Evolutionary conservation across 1,140 invertebrate species (phyloP), one percentile per base, ranked within the genome.

Genomic region (Aporrectodea caliginosa): DNA sequence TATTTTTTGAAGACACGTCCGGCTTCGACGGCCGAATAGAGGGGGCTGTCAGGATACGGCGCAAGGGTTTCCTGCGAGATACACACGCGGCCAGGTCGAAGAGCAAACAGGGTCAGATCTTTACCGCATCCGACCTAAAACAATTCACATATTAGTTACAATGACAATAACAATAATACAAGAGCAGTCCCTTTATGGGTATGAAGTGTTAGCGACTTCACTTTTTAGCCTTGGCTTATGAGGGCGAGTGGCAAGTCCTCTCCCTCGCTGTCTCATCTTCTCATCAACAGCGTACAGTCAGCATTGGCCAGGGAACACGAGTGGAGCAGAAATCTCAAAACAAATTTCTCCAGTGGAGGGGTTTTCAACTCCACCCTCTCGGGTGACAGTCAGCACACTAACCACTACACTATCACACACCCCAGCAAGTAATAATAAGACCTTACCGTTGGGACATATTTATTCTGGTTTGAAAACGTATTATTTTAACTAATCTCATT

Each of bases 41-140:
- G 75, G 70, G 85, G 85, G 75, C 77, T 78, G 78, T 85, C 77
- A 30, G 85, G 85, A 71, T 82, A 85, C 0, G 85, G 85, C 75
- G 82, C 82, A 16, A 85, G 70, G 69, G 69, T 78, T 33, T 86
- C 85, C 75, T 79, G 78, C 14, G 83, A 78, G 16, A 84, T 73
- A 16, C 85, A 75, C 12, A 85, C 83, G 68, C 78, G 80, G 0
- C 85, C 85, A 81, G 84, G 84, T 71, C 76, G 76, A 16, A 83
- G 73, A 1, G 85, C 84, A 73, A 58, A 76, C 22, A 86, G 73
- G 16, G 82, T 82, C 22, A 81, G 80, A 16, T 83, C 80, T 69
- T 78, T 75, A 16, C 78, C 79, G 35, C 83, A 78, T 29, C 81
- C 80, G 33, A 86, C 85, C 84, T 85, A 31, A 29, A 32, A n/a